These are phyloP conservation scores for Pangasius krempfi DNA, from an alignment of 2,797 vertebrate species.

Conservation along the genomic window DNA sequence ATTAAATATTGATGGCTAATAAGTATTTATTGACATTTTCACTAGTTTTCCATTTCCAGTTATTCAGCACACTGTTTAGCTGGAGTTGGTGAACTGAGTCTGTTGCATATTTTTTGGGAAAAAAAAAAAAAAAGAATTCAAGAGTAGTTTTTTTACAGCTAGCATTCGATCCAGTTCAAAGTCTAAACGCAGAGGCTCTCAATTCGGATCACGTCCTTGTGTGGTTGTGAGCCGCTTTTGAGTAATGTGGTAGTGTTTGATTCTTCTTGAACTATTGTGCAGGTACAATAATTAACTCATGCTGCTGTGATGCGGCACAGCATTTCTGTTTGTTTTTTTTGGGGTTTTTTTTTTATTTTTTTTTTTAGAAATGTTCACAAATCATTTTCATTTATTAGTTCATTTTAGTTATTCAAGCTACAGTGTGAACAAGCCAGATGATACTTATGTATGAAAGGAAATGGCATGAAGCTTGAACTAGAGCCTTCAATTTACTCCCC, in stretches of 20 bases:
- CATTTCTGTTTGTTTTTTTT: background rate
- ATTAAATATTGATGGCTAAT: background rate
- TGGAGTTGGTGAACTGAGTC: background rate
- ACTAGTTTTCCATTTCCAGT: background rate
- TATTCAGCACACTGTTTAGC: background rate
- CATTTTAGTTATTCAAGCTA: background rate
- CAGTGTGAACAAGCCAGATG: background rate
- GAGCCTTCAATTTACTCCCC: background rate
- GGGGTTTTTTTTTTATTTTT: no score
- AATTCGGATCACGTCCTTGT: background rate
- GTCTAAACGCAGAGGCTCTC: background rate
- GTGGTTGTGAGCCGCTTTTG: background rate
- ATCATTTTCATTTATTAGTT: background rate
- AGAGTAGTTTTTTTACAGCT: background rate
- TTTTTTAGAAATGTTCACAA: background rate
- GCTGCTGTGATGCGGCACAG: background rate
- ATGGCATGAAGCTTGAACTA: background rate
- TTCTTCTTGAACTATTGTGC: background rate
- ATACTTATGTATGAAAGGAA: background rate
- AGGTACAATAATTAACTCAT: background rate
- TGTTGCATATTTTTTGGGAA: background rate
- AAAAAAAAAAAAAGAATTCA: background rate
- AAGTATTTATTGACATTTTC: background rate
- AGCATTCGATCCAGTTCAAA: background rate
- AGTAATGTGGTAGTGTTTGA: background rate